Evolutionary conservation across 2,797 vertebrate genomes (phyloP), one percentile per base, ranked within the genome.

Genomic region (Coracias cyanogaster): DNA sequence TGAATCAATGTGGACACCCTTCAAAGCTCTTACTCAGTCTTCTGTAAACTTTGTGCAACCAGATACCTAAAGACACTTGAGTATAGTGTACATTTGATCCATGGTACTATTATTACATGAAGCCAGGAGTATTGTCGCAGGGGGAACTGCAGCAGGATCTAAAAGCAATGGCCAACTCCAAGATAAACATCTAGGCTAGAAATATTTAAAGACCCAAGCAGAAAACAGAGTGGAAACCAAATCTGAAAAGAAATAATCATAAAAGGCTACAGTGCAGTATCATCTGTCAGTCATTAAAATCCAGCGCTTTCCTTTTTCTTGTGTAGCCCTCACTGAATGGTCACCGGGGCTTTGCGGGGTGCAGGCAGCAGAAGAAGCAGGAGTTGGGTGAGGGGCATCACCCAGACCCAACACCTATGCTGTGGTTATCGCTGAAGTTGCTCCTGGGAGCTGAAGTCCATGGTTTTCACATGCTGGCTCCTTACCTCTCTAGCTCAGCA

Each of bases 281-380:
- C 78, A 25, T 46, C 57, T 65, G 80, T n/a, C 28, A 4, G 14
- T 24, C 60, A 31, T 41, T 51, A 31, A 76, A 62, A 5, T 9
- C 51, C 67, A 77, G 19, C 1, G 0, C 12, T 85, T 49, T 11
- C 66, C 43, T 37, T 28, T 46, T 18, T 2, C 20, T 35, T 6
- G 16, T 7, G n/a, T 12, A n/a, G 39, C 55, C 33, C 31, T 21
- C 67, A 6, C 39, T 4, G 26, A 7, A 1, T 0, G 0, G 10
- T 12, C 12, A 2, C 12, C 0, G 6, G 25, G 67, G 46, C 5
- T 57, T 7, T 48, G 28, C 1, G 19, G 86, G 74, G 45, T 37
- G 28, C 43, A 19, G 80, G 71, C 29, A 41, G 51, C 1, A 6
- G 37, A 4, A 37, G 65, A 15, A 43, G 46, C 8, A 5, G 16